Evolutionary conservation across 2,888 invertebrate species (phyloP), one percentile per base, ranked within the genome.

Genomic region (Stenchaetothrips biformis): DNA sequence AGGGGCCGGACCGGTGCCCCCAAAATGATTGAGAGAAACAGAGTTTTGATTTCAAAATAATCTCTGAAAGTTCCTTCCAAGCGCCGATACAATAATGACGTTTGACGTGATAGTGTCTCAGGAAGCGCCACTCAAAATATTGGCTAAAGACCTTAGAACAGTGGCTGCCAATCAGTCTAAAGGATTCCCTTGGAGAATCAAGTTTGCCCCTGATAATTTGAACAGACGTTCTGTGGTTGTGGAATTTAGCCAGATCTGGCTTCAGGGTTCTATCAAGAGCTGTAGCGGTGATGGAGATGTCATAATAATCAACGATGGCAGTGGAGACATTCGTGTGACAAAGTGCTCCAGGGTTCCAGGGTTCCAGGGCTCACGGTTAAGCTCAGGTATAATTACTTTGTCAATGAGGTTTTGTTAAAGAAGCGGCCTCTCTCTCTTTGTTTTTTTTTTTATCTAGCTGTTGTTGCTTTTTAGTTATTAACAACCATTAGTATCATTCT

Each of bases 251-350:
- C 67, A 74, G 67, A 21, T 74, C 25, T 74, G 67, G 67, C 67
- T 74, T 6, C 67, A 74, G 67, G 67, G 67, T 11, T 74, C 21
- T 21, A 25, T 74, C 2, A 74, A 74, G 11, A 74, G 8, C 25
- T 21, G 67, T 74, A 25, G 11, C 4, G 25, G 25, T 74, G 67
- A 74, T 21, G n/a, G 21, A 25, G 83, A 83, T 37, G 82, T 83
- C 81, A 53, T 83, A 37, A 81, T 83, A 18, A 25, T 84, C 21
- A 80, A 78, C 77, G 84, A 84, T 81, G 78, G 77, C 21, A 83
- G 81, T 53, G 84, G 83, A 16, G 81, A 81, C 79, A 82, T 81
- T 11, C 82, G 82, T 81, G 79, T 83, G 11, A 81, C 81, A 9
- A 80, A 83, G 78, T 83, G 83, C 79, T 77, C 79, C 37, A 49